phyloP scores from a whole-genome alignment of 2,113 vertebrate species.

The Pelusios castaneus region DNA sequence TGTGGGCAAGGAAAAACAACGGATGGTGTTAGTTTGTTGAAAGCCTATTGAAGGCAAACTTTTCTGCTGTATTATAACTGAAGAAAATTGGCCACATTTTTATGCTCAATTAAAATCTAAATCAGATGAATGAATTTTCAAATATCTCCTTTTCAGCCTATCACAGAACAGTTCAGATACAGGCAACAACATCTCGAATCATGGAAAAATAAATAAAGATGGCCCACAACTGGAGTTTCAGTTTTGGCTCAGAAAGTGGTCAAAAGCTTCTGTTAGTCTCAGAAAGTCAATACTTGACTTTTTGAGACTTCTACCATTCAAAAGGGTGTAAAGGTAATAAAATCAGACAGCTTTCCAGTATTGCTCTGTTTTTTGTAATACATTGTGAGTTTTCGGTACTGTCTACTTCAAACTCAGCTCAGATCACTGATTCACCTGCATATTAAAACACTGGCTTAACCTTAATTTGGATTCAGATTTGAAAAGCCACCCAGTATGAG shows the following conservation, averaged over 20 bases:
- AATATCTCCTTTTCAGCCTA: neutral
- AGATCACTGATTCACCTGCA: neutral
- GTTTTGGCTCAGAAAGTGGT: neutral
- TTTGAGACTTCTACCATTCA: neutral
- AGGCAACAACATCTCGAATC: neutral
- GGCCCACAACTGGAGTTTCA: neutral
- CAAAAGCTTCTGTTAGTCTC: neutral
- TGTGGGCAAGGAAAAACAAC: neutral
- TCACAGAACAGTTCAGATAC: accelerated
- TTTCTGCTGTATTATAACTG: neutral
- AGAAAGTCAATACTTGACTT: too few relatives aligned
- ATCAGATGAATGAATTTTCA: neutral
- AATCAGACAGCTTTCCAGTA: accelerated
- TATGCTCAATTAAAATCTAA: neutral
- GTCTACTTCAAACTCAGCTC: neutral
- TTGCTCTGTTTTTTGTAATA: neutral
- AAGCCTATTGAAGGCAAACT: neutral
- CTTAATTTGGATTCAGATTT: accelerated
- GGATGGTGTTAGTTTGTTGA: neutral
- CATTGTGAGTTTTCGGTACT: accelerated
- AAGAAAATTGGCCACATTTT: neutral
- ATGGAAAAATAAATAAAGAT: neutral
- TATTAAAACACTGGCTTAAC: accelerated
- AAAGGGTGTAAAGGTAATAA: neutral
- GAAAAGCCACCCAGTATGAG: accelerated